phyloP scores from a whole-genome alignment of 2,797 vertebrate genomes.

The Galagoides demidoff region DNA sequence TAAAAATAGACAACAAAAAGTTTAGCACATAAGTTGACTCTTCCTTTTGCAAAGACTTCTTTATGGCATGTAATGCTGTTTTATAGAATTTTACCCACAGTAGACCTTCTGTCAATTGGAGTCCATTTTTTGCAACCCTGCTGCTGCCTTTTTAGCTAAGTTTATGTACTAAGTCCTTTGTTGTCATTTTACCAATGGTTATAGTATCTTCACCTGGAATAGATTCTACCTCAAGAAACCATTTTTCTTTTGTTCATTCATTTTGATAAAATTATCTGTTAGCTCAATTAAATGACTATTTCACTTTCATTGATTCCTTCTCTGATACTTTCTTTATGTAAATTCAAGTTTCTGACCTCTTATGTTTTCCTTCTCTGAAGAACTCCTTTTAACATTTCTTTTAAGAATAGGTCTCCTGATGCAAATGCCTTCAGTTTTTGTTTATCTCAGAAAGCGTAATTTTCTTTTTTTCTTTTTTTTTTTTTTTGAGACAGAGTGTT shows the following conservation, averaged over 20 bases:
- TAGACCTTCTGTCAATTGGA: neutral
- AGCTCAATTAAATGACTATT: neutral
- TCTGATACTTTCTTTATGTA: neutral
- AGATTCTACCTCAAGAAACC: neutral
- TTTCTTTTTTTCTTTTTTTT: conserved; percentile 46
- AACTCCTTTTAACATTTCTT: neutral
- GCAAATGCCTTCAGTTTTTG: neutral
- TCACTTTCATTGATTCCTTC: neutral
- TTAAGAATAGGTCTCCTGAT: neutral
- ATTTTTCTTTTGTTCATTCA: neutral
- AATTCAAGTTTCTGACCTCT: neutral
- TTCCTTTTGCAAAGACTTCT: neutral
- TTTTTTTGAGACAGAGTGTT: too few relatives aligned
- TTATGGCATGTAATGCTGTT: neutral
- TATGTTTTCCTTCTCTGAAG: neutral
- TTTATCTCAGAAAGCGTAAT: neutral
- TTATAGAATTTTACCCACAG: neutral
- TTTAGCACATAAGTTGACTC: neutral
- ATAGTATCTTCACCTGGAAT: neutral
- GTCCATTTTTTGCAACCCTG: neutral
- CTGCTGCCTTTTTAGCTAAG: neutral
- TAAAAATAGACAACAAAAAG: neutral
- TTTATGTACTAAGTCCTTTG: neutral
- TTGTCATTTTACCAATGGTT: neutral
- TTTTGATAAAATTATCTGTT: neutral